Percentiles rank a stretch among this genome's conserved stretches.
These are phyloP conservation scores for Epinotia nisella DNA, from an alignment of 2,888 invertebrate species.

Conservation along the genomic window DNA sequence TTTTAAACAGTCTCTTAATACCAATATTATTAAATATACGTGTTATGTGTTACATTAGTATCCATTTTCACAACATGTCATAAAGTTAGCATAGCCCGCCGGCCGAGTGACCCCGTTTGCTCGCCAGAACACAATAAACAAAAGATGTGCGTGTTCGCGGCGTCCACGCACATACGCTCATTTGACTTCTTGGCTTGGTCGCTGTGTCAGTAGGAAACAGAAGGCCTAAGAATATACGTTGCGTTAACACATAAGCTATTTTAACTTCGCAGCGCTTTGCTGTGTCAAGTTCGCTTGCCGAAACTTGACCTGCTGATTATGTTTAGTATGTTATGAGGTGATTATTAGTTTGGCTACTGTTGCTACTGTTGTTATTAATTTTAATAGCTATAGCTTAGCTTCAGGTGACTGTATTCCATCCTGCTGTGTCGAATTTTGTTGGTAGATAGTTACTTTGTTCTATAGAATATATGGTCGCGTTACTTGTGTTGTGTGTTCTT, in stretches of 20 bases:
- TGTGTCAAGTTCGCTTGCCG: conserved; percentile 65
- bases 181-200: conserved; percentile 8
- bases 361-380: conserved; percentile 18
- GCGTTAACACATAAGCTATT: not conserved
- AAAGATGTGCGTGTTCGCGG: not conserved
- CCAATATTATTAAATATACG: no score
- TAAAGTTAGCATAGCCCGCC: conserved; percentile 47
- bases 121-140: not conserved
- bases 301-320: conserved; percentile 52
- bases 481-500: not conserved
- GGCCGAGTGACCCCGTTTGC: conserved; percentile 35
- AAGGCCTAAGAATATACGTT: not conserved
- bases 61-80: conserved; percentile 51
- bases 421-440: conserved; percentile 2
- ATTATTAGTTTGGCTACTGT: conserved; percentile 13
- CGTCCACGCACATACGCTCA: not conserved
- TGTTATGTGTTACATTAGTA: no score
- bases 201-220: conserved; percentile 57
- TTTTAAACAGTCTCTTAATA: no score
- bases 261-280: not conserved
- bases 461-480: no score
- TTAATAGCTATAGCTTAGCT: conserved; percentile 6
- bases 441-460: not conserved
- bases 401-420: conserved; percentile 19
- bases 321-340: conserved; percentile 23